Evolutionary conservation across 2,888 invertebrate species (phyloP), one percentile per base, ranked within the genome.

Genomic region (Epiblema foenella): DNA sequence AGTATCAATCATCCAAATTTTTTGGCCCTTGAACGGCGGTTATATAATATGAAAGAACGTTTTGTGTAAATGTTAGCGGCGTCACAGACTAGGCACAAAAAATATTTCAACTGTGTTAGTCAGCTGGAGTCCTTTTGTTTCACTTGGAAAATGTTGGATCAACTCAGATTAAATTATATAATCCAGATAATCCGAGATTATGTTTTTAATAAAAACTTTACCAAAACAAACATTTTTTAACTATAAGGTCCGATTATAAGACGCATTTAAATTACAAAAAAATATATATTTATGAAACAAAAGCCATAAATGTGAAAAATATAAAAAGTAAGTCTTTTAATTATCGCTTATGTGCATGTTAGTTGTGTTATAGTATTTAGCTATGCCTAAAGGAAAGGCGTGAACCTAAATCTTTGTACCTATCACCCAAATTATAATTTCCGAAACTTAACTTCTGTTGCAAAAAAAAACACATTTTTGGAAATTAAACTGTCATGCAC

Each of bases 121-220:
- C 15, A 60, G 24, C n/a, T 4, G 42, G 11, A 49, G 33, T 63
- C 29, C 24, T 57, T 63, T 63, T 69, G n/a, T 56, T n/a, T 57
- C 18, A 54, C 33, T 54, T 33, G 1, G 56, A 63, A 24, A 37
- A 17, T 33, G 20, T 46, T 57, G 20, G n/a, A 46, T 12, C n/a
- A 62, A 68, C 33, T 33, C n/a, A 62, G 68, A 68, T 62, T 60
- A 68, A 68, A 18, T 62, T 42, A 33, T 56, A 56, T 46, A 56
- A 68, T 33, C 42, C 68, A 17, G 60, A 68, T 60, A 54, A 57
- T 20, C 68, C n/a, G 24, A 17, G 56, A 54, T 56, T 68, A 56
- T 37, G 4, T 56, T n/a, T 15, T 9, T 33, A 2, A 12, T 24
- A n/a, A 42, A 56, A 11, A 51, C 18, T 0, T 49, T 33, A 37